Evolutionary conservation across 2,113 vertebrate species (phyloP).

Genomic region (Trematomus loennbergii): DNA sequence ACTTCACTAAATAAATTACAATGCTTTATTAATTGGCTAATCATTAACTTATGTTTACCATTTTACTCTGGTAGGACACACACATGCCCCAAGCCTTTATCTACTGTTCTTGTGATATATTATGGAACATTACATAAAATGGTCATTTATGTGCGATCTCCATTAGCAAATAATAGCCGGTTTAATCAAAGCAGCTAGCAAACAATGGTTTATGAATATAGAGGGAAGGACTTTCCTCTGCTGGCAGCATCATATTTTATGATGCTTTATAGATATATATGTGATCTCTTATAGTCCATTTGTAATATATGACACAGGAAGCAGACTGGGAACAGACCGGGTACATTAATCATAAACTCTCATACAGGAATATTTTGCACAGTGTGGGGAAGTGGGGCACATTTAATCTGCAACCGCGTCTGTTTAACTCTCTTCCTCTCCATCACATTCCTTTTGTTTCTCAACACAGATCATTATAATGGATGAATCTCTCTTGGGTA

Average conservation of each 20-base stretch:
- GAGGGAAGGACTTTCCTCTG: slow-evolving; percentile 8
- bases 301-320: slow-evolving; percentile 43
- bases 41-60: not conserved
- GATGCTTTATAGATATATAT: slow-evolving; percentile 58
- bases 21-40: not conserved
- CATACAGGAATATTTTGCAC: slow-evolving; percentile 18
- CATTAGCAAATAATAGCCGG: slow-evolving; percentile 36
- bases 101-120: slow-evolving; percentile 3
- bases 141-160: slow-evolving; percentile 31
- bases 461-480: slow-evolving; percentile 9
- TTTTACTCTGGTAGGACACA: not conserved
- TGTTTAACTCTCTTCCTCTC: slow-evolving; percentile 6
- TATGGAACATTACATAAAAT: slow-evolving; percentile 7
- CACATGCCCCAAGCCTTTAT: not conserved
- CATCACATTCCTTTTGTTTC: slow-evolving; percentile 9
- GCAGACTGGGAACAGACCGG: slow-evolving; percentile 46
- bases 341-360: slow-evolving; percentile 64
- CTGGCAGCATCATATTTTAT: slow-evolving; percentile 52
- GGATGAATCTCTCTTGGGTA: not conserved
- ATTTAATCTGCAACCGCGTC: slow-evolving; percentile 29
- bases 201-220: slow-evolving; percentile 37
- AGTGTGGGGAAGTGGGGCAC: slow-evolving; percentile 16
- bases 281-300: slow-evolving; percentile 46
- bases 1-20: not conserved
- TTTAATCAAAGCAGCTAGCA: slow-evolving; percentile 42